A percentile compares a stretch with the other conserved stretches of the same genome.
Conservation (phyloP, 2,888 invertebrate species). For the Lycophotia porphyrea region DNA sequence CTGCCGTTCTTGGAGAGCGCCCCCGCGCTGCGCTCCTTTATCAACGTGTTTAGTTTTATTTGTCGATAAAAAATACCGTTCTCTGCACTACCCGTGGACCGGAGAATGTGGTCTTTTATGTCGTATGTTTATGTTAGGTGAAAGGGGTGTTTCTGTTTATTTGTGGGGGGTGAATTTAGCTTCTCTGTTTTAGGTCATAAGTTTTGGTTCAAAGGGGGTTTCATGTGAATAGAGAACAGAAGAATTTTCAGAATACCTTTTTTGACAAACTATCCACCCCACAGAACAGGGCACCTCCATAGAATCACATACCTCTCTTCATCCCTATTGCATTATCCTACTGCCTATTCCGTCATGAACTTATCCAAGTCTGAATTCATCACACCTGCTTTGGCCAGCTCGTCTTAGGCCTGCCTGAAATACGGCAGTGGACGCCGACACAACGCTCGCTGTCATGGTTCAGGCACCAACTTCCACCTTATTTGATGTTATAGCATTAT, state of each 20-base stretch:
- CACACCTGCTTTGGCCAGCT: not conserved
- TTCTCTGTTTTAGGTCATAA: slow-evolving; percentile 42
- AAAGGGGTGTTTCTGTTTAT: slow-evolving; percentile 48
- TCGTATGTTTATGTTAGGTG: slow-evolving; percentile 56
- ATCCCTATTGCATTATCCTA: not conserved
- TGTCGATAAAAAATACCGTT: slow-evolving; percentile 79
- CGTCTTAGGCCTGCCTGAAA: not conserved
- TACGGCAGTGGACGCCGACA: too few species aligned
- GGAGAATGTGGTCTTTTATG: slow-evolving; percentile 62
- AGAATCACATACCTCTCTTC: not conserved
- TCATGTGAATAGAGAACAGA: slow-evolving; percentile 4
- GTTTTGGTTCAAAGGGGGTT: not conserved
- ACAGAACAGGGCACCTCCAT: not conserved
- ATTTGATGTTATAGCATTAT: too few species aligned
- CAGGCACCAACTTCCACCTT: not conserved
- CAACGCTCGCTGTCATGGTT: not conserved
- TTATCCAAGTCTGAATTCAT: not conserved
- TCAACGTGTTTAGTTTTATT: slow-evolving; percentile 76
- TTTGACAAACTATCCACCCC: not conserved
- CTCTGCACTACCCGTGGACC: slow-evolving; percentile 53
- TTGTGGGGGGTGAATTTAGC: slow-evolving; percentile 25
- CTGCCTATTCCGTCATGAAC: too few species aligned
- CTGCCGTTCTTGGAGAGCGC: slow-evolving; percentile 87
- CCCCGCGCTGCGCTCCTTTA: slow-evolving; percentile 77
- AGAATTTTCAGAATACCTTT: not conserved